Percentiles rank a stretch among this genome's conserved stretches.
Conservation (phyloP, 2,113 vertebrate genomes). For the Lagenorhynchus albirostris region DNA sequence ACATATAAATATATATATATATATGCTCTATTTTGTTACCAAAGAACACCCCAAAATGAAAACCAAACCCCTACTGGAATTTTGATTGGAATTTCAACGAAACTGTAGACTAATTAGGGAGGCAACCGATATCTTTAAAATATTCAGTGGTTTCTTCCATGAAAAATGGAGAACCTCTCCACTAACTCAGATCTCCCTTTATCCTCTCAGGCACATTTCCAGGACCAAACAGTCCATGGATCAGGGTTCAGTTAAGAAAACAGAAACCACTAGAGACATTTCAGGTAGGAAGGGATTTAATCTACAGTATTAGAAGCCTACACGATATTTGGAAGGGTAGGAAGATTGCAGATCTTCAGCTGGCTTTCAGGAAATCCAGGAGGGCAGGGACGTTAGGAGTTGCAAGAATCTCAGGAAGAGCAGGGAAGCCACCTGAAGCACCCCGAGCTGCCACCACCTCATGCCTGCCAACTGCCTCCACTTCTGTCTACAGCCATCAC, state of each 20-base stretch:
- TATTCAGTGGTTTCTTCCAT: background rate
- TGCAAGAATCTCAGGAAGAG: background rate
- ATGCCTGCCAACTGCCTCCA: background rate
- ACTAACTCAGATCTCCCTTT: background rate
- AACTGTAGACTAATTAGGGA: background rate
- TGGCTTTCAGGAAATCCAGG: background rate
- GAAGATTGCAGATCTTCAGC: background rate
- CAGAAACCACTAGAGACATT: background rate
- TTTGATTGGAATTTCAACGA: background rate
- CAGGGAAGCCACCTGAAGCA: background rate
- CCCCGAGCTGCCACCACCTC: background rate
- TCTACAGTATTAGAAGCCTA: background rate
- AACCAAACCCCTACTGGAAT: background rate
- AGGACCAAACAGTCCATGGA: background rate
- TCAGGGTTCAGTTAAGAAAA: background rate
- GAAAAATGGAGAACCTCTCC: background rate
- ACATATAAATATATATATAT: background rate
- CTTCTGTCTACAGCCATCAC: background rate
- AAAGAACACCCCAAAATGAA: background rate
- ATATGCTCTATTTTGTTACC: background rate
- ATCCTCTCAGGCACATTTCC: background rate
- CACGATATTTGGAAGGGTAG: background rate
- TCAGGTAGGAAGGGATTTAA: background rate
- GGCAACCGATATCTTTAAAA: background rate
- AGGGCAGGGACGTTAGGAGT: background rate